Evolutionary conservation across 2,797 vertebrate genomes (phyloP).

Genomic region (Rhynchotus rufescens): DNA sequence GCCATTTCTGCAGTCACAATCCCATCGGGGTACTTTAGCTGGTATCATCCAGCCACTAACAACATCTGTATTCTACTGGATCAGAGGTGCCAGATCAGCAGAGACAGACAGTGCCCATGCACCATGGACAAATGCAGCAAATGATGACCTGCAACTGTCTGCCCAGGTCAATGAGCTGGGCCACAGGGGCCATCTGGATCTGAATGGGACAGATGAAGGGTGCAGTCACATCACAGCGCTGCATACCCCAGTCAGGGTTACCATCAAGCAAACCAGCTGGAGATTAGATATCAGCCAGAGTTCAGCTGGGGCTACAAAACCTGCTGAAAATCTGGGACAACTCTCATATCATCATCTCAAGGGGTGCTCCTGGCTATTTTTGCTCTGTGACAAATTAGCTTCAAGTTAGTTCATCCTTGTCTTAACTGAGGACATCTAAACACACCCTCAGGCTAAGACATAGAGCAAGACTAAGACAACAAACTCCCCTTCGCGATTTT

Average conservation of each 20-base stretch:
- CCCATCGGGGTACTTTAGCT: not conserved
- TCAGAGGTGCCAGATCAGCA: not conserved
- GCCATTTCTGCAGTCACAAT: not conserved
- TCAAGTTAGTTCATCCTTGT: not conserved
- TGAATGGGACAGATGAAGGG: not conserved
- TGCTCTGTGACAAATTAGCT: not conserved
- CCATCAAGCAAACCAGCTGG: not conserved
- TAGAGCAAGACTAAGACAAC: not conserved
- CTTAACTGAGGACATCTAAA: not conserved
- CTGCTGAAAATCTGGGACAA: not conserved
- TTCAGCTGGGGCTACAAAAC: not conserved
- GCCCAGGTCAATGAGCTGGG: not conserved
- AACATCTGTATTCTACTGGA: not conserved
- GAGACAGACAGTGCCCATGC: not conserved
- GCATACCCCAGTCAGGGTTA: not conserved
- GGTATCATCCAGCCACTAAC: not conserved
- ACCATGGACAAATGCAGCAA: not conserved
- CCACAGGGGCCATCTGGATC: not conserved
- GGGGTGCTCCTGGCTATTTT: not conserved
- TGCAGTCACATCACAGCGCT: not conserved
- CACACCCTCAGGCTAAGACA: rapidly evolving
- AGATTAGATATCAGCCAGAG: not conserved
- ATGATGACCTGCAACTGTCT: not conserved
- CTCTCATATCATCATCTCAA: not conserved
- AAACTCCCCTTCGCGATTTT: rapidly evolving